phyloP scores from a whole-genome alignment of 2,113 vertebrate genomes.

The Rhinoptilus africanus region DNA sequence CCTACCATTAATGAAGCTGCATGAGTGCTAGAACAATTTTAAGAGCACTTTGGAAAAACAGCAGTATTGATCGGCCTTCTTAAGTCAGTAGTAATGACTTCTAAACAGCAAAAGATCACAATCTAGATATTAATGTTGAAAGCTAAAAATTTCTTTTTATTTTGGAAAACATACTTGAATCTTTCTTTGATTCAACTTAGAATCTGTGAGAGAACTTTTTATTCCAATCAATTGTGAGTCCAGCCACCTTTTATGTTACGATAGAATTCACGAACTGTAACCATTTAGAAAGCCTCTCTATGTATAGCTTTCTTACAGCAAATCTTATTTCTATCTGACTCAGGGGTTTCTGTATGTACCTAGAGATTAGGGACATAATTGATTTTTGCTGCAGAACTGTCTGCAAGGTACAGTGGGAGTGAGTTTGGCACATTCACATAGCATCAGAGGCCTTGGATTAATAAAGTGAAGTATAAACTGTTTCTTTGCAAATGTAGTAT shows the following conservation, averaged over 20 bases:
- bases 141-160: background rate
- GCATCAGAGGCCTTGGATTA: background rate
- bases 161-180: background rate
- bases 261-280: background rate
- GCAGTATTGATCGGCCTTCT: background rate
- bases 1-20: background rate
- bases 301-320: background rate
- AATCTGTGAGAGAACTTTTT: background rate
- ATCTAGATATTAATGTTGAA: background rate
- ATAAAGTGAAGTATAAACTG: background rate
- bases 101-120: background rate
- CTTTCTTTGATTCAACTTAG: background rate
- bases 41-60: background rate
- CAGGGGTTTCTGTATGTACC: background rate
- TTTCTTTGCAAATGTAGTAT: background rate
- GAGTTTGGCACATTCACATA: background rate
- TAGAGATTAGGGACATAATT: background rate
- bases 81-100: background rate
- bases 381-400: background rate
- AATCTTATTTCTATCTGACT: background rate
- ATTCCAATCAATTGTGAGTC: background rate
- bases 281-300: background rate
- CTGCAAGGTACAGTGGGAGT: background rate
- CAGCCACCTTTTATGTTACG: background rate
- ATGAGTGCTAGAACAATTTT: background rate